Percentiles rank a stretch among this genome's conserved stretches.
phyloP scores from a whole-genome alignment of 2,797 vertebrate species.

The Aulostomus chinensis region DNA sequence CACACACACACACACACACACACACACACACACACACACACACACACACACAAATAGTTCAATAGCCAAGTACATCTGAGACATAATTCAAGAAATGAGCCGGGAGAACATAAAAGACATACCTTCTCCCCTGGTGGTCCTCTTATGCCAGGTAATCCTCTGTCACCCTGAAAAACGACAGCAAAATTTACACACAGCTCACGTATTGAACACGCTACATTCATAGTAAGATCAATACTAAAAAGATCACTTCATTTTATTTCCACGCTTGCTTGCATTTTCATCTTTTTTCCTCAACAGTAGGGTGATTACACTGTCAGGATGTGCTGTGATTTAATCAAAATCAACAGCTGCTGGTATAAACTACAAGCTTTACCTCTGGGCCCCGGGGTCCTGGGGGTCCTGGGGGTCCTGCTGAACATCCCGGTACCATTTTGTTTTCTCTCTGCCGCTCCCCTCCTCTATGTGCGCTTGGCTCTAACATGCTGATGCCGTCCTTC shows the following conservation, averaged over 20 bases:
- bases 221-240: constrained; percentile 37
- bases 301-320: not conserved
- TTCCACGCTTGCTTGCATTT: constrained; percentile 3
- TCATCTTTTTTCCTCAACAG: no score
- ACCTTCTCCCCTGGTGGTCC: constrained; percentile 93
- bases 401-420: constrained; percentile 71
- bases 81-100: constrained; percentile 15
- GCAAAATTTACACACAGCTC: constrained; percentile 21
- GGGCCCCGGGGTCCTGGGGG: constrained; percentile 84
- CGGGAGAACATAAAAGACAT: constrained; percentile 6
- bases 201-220: constrained; percentile 7
- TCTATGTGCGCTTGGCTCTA: constrained; percentile 31
- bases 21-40: no score
- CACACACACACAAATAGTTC: no score
- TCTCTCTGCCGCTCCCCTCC: constrained; percentile 24
- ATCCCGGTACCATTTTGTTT: constrained; percentile 49
- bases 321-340: no score
- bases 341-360: no score
- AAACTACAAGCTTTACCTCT: constrained; percentile 80
- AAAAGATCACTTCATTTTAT: constrained; percentile 16
- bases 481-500: constrained; percentile 37
- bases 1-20: no score
- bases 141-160: constrained; percentile 85
- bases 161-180: constrained; percentile 81
- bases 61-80: no score